Percentiles rank a stretch among this genome's conserved stretches.
Conservation (phyloP, 2,888 invertebrate species). For the Cheilosia pagana region DNA sequence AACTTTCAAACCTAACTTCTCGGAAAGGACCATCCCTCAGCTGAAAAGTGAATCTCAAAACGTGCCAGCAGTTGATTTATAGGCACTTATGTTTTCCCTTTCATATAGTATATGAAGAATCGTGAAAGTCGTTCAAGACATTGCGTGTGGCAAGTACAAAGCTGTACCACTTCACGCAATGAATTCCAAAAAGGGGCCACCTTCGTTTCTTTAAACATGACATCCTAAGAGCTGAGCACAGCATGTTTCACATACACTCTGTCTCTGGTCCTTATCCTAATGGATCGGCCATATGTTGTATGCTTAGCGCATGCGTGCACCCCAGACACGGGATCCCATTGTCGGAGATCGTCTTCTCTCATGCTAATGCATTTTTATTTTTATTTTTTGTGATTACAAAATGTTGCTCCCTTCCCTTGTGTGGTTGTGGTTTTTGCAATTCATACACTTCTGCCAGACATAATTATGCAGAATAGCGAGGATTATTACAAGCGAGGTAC, state of each 20-base stretch:
- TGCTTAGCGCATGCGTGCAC: constrained; percentile 68
- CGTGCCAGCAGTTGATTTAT: not conserved
- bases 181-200: constrained; percentile 16
- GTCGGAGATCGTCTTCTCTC: constrained; percentile 60
- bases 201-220: constrained; percentile 53
- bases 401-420: constrained; percentile 19
- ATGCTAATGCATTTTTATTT: constrained; percentile 45
- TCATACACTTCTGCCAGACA: constrained; percentile 62
- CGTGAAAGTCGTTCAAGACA: constrained; percentile 21
- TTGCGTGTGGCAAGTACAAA: constrained; percentile 28
- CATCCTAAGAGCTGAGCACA: constrained; percentile 28
- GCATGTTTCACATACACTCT: constrained; percentile 20
- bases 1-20: not conserved
- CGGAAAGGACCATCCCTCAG: not conserved
- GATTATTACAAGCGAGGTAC: constrained; percentile 73
- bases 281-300: constrained; percentile 59
- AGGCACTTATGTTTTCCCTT: constrained; percentile 6
- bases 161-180: constrained; percentile 48
- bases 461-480: constrained; percentile 73
- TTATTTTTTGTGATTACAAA: constrained; percentile 47
- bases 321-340: constrained; percentile 62
- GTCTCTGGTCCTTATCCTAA: constrained; percentile 58
- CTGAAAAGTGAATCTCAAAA: not conserved
- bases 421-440: constrained; percentile 20
- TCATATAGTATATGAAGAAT: not conserved